phyloP scores from a whole-genome alignment of 2,888 invertebrate genomes.

The Cephus spinipes region DNA sequence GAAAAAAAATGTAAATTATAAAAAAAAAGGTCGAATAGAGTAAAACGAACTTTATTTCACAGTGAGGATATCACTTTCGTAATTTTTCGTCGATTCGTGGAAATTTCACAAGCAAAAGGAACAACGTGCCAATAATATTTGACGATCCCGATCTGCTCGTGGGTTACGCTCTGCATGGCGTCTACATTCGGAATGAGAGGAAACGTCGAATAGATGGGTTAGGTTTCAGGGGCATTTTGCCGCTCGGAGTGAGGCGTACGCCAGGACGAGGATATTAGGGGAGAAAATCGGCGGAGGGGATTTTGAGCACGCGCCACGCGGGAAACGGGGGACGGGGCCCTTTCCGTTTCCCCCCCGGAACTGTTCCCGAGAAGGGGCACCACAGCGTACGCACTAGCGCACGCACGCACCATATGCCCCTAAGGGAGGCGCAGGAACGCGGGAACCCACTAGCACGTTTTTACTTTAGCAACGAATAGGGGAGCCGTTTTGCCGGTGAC shows the following conservation, averaged over 20 bases:
- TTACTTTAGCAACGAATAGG: slow-evolving; percentile 1
- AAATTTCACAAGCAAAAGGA: slow-evolving; percentile 17
- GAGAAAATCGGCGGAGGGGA: slow-evolving; percentile 45
- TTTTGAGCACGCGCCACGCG: slow-evolving; percentile 63
- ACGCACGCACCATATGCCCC: slow-evolving; percentile 12
- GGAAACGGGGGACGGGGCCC: slow-evolving; percentile 34
- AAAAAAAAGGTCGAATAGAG: not conserved
- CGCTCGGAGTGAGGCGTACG: slow-evolving; percentile 26
- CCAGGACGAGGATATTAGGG: slow-evolving; percentile 27
- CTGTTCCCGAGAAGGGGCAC: slow-evolving; percentile 11
- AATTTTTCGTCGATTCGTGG: slow-evolving; percentile 6
- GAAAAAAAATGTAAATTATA: not conserved
- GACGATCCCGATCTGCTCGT: slow-evolving; percentile 40
- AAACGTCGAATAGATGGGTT: slow-evolving; percentile 57
- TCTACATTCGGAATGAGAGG: slow-evolving; percentile 53
- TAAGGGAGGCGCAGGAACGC: not conserved
- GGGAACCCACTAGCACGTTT: not conserved
- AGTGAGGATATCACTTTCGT: slow-evolving; percentile 5
- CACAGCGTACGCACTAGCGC: not conserved
- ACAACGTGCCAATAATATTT: not conserved
- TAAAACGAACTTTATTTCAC: not conserved
- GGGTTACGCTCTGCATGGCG: slow-evolving; percentile 64
- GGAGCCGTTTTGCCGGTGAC: slow-evolving; percentile 3
- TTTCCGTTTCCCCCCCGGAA: slow-evolving; percentile 18
- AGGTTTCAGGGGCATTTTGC: slow-evolving; percentile 41